Percentiles rank a stretch among this genome's conserved stretches.
Conservation (phyloP, 2,888 invertebrate genomes). For the Orthosia gracilis region DNA sequence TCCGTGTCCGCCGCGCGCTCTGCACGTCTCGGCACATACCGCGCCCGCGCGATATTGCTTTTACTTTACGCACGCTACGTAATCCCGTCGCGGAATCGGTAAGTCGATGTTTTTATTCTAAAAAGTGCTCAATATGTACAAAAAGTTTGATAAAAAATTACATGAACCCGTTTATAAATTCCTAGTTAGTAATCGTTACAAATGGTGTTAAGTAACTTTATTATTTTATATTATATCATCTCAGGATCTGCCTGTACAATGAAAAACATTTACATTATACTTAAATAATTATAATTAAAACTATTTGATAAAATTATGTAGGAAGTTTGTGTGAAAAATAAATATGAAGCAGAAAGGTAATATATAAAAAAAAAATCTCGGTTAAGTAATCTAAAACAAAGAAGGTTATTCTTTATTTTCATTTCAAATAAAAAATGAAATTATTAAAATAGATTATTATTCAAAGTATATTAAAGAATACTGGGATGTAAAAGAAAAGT, state of each 20-base stretch:
- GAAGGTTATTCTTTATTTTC: background rate
- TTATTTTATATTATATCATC: background rate
- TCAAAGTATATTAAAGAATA: too few species aligned
- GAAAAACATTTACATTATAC: background rate
- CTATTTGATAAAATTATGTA: too few species aligned
- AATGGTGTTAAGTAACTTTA: constrained; percentile 1
- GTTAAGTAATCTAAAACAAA: background rate
- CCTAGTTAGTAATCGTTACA: background rate
- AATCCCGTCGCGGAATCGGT: constrained; percentile 50
- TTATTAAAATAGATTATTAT: background rate
- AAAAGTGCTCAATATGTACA: background rate
- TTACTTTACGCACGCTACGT: constrained; percentile 34
- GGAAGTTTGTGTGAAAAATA: background rate
- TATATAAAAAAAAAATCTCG: too few species aligned
- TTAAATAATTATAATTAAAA: background rate
- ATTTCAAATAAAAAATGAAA: background rate
- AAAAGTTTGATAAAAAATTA: background rate
- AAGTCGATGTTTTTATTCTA: constrained; percentile 37
- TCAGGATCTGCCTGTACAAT: background rate
- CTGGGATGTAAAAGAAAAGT: background rate
- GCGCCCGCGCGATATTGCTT: constrained; percentile 29
- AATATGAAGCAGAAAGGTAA: too few species aligned
- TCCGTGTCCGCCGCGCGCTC: constrained; percentile 65
- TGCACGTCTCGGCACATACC: constrained; percentile 57
- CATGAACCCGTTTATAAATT: background rate